A percentile compares a stretch with the other conserved stretches of the same genome.
Evolutionary conservation across 2,888 invertebrate genomes (phyloP).

Genomic region (Argyresthia goedartella): DNA sequence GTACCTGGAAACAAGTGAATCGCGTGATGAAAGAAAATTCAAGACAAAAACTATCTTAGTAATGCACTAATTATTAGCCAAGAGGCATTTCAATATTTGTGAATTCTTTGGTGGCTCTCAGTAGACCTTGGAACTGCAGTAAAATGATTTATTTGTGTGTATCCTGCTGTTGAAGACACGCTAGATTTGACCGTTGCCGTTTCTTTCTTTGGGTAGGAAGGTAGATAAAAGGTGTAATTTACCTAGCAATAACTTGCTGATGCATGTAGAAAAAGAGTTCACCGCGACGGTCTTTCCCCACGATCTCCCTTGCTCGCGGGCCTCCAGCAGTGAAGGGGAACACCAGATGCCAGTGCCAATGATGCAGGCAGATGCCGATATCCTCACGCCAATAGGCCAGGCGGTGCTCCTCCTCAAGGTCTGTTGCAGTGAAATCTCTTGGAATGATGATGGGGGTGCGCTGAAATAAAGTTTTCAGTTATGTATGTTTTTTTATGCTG

Average conservation of each 20-base stretch:
- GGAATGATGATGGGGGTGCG: conserved; percentile 79
- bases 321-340: conserved; percentile 73
- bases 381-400: conserved; percentile 88
- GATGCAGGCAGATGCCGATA: conserved; percentile 82
- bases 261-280: conserved; percentile 89
- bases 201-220: too few relatives aligned
- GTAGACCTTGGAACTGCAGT: too few relatives aligned
- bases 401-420: conserved; percentile 84
- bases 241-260: conserved; percentile 62
- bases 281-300: conserved; percentile 82
- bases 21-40: too few relatives aligned
- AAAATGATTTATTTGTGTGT: too few relatives aligned
- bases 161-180: too few relatives aligned
- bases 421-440: conserved; percentile 82
- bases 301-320: conserved; percentile 61
- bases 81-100: too few relatives aligned
- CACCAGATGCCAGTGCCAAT: conserved; percentile 88
- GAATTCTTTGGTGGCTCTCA: too few relatives aligned
- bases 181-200: too few relatives aligned
- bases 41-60: not conserved
- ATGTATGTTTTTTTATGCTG: too few relatives aligned
- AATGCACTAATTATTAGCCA: not conserved
- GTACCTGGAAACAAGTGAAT: conserved; percentile 55
- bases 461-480: conserved; percentile 28
- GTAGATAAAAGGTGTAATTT: conserved; percentile 11